Evolutionary conservation across 2,888 invertebrate species (phyloP), one percentile per base, ranked within the genome.

Genomic region (Pandemis cinnamomeana): DNA sequence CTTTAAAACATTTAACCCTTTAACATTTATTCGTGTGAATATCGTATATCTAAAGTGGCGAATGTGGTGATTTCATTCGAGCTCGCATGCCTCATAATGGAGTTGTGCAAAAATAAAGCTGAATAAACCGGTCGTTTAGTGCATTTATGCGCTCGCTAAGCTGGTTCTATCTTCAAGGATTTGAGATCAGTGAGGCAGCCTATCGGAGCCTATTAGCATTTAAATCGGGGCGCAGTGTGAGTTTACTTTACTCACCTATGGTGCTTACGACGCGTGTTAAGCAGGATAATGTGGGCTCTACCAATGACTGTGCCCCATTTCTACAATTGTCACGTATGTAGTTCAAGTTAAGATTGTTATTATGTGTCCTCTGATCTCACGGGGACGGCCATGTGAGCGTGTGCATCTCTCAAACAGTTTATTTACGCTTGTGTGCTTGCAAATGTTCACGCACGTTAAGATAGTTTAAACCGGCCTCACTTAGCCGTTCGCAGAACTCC

Each of bases 171-270:
- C 83, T 82, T 82, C 80, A 78, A 85, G 84, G 82, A 89, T 86
- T 86, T 83, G 78, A 81, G 82, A 81, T 15, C 46, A 20, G 55
- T 15, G 63, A 80, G 44, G 82, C 81, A 46, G 82, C 81, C 81
- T 80, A 76, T 80, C 82, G 84, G 82, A 85, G 83, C 64, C 80
- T 75, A 91, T 91, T 91, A 86, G 85, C 91, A 91, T 91, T 87
- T 89, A 90, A 87, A 90, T 89, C 86, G 87, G 80, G 80, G 77
- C 75, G 77, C 78, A 75, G 71, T 72, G 46, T 70, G n/a, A 44
- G 44, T 71, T 51, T 44, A 41, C 20, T 36, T 51, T 20, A 20
- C 20, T 20, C 20, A 66, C 66, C 36, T 66, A 66, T 20, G 13
- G 64, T 64, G 10, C 64, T 64, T 64, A 64, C 13, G 44, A 63